These are phyloP conservation scores for Hanleya hanleyi DNA, from an alignment of 2,888 invertebrate species.

Conservation along the genomic window DNA sequence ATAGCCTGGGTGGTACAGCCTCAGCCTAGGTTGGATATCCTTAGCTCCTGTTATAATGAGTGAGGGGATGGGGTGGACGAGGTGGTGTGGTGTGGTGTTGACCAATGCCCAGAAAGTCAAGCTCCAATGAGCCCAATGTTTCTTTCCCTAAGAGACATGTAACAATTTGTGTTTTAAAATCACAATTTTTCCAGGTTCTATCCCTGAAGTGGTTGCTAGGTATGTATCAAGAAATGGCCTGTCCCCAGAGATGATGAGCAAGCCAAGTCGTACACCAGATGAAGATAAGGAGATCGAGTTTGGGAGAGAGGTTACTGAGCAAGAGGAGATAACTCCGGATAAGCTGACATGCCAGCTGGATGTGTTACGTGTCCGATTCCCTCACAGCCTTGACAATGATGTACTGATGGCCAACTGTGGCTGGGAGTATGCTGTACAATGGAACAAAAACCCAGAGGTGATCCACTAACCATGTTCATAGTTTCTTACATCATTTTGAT, in stretches of 20 bases:
- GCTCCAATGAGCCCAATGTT: too few species aligned
- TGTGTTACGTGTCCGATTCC: conserved; percentile 81
- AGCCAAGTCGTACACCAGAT: background rate
- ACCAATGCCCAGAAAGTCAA: too few species aligned
- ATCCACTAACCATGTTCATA: too few species aligned
- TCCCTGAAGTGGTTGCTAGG: conserved; percentile 90
- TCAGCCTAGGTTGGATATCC: too few species aligned
- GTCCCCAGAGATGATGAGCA: background rate
- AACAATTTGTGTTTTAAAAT: too few species aligned
- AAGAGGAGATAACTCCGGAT: background rate
- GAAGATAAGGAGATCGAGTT: background rate
- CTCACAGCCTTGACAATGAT: conserved; percentile 87
- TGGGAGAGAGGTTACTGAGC: background rate
- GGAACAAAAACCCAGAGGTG: conserved; percentile 83
- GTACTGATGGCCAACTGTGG: conserved; percentile 88
- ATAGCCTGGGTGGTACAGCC: too few species aligned
- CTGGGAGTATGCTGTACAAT: conserved; percentile 92
- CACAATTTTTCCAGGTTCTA: too few species aligned
- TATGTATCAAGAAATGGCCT: conserved; percentile 85
- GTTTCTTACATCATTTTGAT: too few species aligned
- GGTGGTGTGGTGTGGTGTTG: too few species aligned
- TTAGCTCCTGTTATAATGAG: too few species aligned
- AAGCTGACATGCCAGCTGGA: conserved; percentile 52
- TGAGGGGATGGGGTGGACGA: too few species aligned
- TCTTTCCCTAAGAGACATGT: too few species aligned